A percentile compares a stretch with the other conserved stretches of the same genome.
Conservation (phyloP, 2,888 invertebrate species). For the Xiphydria camelus region DNA sequence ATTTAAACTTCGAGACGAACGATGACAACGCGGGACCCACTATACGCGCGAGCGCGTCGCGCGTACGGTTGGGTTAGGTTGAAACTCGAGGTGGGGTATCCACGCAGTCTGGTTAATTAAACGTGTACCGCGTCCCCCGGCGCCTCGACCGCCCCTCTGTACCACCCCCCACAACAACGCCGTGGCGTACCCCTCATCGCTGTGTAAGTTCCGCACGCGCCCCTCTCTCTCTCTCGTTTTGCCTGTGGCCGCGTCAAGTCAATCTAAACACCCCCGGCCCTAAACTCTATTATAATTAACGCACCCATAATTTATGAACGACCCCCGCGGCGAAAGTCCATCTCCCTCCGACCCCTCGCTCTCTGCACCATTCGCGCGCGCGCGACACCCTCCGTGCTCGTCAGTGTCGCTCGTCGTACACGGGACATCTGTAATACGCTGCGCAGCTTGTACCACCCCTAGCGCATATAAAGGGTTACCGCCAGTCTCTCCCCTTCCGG, state of each 20-base stretch:
- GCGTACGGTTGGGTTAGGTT: background rate
- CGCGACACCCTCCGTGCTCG: background rate
- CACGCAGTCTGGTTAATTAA: conserved; percentile 25
- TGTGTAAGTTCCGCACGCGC: background rate
- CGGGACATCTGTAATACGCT: no score
- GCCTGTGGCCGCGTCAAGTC: conserved; percentile 24
- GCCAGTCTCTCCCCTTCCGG: no score
- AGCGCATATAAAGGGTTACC: no score
- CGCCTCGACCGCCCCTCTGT: conserved; percentile 3
- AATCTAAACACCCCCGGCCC: conserved; percentile 33
- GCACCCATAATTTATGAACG: conserved; percentile 42
- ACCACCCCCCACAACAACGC: conserved; percentile 2
- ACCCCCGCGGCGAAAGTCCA: conserved; percentile 16
- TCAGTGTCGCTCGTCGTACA: background rate
- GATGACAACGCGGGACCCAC: no score
- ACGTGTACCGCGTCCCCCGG: conserved; percentile 17
- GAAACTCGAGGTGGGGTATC: background rate
- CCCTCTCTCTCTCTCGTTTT: background rate
- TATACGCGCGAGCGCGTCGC: no score
- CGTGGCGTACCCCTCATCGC: background rate
- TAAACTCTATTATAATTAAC: conserved; percentile 43
- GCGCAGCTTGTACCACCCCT: background rate
- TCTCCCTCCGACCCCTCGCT: background rate
- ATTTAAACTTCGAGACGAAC: no score
- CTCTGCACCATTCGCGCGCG: background rate